These are phyloP conservation scores for Andrena minutula DNA, from an alignment of 2,888 invertebrate genomes.

Conservation along the genomic window DNA sequence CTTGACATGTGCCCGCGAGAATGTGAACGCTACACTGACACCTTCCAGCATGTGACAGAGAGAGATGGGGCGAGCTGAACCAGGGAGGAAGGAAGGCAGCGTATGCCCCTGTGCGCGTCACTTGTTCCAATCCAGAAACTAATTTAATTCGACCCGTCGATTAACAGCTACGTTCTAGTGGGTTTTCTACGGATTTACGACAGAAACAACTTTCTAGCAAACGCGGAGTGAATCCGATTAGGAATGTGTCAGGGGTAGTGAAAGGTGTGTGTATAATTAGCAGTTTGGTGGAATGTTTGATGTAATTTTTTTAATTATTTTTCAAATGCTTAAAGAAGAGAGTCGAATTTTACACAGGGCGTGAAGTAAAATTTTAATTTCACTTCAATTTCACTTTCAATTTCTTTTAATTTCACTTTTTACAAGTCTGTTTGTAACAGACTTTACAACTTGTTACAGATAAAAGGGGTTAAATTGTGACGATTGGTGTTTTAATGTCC, in stretches of 20 bases:
- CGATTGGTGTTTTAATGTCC: too few species aligned
- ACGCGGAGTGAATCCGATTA: conserved; percentile 23
- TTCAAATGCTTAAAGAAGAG: background rate
- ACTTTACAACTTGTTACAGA: too few species aligned
- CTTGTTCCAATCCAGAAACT: conserved; percentile 43
- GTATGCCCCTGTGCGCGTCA: conserved; percentile 15
- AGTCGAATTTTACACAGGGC: background rate
- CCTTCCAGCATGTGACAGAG: background rate
- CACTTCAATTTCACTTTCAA: too few species aligned
- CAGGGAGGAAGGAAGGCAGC: conserved; percentile 7
- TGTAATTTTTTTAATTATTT: background rate
- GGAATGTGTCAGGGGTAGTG: background rate
- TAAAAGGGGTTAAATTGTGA: too few species aligned
- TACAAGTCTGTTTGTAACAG: too few species aligned
- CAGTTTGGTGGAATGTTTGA: background rate
- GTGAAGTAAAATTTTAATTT: too few species aligned
- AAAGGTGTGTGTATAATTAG: background rate
- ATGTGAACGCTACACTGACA: conserved; percentile 19
- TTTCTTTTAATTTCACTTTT: too few species aligned
- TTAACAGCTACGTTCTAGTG: conserved; percentile 45
- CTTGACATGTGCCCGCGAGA: conserved; percentile 49
- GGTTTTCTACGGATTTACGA: conserved; percentile 43
- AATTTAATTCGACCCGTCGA: conserved; percentile 49
- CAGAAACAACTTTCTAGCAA: conserved; percentile 10
- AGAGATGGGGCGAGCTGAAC: background rate